Conservation (phyloP, 2,797 vertebrate species). For the Sciurus carolinensis region DNA sequence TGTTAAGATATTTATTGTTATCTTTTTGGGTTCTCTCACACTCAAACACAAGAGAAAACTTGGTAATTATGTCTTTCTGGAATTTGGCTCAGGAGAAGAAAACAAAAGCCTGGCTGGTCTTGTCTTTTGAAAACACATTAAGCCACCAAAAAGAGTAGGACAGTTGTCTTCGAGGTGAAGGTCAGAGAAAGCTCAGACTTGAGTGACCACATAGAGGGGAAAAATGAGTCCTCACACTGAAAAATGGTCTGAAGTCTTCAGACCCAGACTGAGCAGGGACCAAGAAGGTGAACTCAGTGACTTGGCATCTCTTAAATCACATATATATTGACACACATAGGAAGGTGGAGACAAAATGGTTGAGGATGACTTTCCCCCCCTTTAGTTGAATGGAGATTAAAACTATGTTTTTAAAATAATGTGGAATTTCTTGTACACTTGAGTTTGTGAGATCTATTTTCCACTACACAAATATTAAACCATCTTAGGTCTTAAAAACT, state of each 20-base stretch:
- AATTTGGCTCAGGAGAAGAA: background rate
- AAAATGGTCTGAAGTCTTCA: background rate
- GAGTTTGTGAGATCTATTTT: background rate
- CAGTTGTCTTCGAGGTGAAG: background rate
- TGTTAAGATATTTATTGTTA: background rate
- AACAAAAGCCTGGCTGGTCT: background rate
- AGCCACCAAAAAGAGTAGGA: background rate
- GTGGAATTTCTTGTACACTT: background rate
- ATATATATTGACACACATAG: background rate
- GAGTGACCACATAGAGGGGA: no score
- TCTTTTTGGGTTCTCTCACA: background rate
- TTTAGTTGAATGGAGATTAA: background rate
- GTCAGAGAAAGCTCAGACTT: background rate
- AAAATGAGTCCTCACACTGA: background rate
- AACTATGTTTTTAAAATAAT: conserved; percentile 26
- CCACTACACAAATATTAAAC: background rate
- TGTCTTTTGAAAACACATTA: background rate
- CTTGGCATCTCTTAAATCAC: background rate
- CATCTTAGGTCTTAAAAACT: background rate
- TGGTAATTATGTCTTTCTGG: background rate
- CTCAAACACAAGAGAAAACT: background rate
- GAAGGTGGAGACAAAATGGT: background rate
- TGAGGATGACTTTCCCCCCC: background rate
- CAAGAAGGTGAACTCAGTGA: background rate
- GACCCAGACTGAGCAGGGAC: background rate